Base-by-base conservation (phyloP, 1,140 invertebrate species). In the Maconellicoccus hirsutus region DNA sequence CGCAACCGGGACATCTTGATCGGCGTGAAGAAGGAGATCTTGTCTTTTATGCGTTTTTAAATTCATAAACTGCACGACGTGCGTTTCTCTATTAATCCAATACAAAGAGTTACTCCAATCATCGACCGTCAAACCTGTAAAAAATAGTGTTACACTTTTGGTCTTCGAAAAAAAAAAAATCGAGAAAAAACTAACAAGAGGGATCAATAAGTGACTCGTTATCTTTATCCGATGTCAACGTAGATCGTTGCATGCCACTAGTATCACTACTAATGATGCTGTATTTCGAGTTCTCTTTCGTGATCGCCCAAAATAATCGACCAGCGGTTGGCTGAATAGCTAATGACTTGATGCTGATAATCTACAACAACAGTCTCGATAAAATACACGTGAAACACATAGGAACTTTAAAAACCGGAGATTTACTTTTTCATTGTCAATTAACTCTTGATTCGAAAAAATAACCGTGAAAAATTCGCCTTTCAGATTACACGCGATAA, bases 401-500 rank as follows among this genome's bases (percentile, higher is more conserved):
- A 19, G 8, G 8, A 12, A 19, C n/a, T n/a, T n/a, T n/a, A n/a
- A n/a, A n/a, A n/a, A n/a, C n/a, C n/a, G n/a, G n/a, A n/a, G 27
- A 19, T 70, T 73, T 59, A 33, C 23, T 69, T 22, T 71, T 73
- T 27, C 33, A 69, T 38, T 71, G 25, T 59, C 70, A 23, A 29
- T 72, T 71, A 26, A 21, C 33, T 52, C 29, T 29, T 73, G 72
- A 42, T 70, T 70, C 3, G 72, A 73, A 63, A 73, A 75, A 10
- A 77, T 75, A 7, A 82, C 81, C 0, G 84, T 82, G 0, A 84
- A 84, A 75, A 83, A 90, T 76, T 91, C 87, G 1, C 91, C 92
- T 73, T 86, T 81, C 8, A 92, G 79, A 75, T 86, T 89, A 33
- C 85, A 87, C 0, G 85, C 87, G 42, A 84, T 82, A 59, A 90